These are phyloP conservation scores for Ips typographus DNA, from an alignment of 1,140 invertebrate genomes.

Conservation along the genomic window DNA sequence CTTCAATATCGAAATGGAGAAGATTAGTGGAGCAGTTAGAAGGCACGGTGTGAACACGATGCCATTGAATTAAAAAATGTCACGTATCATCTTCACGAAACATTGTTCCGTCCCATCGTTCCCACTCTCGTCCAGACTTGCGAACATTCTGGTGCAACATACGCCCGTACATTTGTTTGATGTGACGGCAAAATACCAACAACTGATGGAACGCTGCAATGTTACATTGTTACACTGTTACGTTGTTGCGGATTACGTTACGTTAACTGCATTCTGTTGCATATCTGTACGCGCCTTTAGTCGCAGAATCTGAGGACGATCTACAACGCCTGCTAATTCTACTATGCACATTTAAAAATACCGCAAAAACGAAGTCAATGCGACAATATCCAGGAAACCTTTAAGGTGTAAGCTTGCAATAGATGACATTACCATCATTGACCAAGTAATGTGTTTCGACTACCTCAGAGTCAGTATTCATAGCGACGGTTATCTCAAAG, in stretches of 20 bases:
- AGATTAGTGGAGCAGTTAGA: slow-evolving; percentile 3
- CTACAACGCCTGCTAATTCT: background rate
- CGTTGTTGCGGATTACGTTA: too few relatives aligned
- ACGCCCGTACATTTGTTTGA: background rate
- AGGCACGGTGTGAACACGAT: too few relatives aligned
- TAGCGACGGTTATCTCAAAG: slow-evolving; percentile 1
- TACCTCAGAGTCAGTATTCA: slow-evolving; percentile 2
- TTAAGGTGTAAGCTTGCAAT: too few relatives aligned
- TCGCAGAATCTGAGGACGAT: slow-evolving; percentile 4
- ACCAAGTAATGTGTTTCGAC: slow-evolving; percentile 4
- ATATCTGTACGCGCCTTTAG: too few relatives aligned
- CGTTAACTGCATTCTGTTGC: too few relatives aligned
- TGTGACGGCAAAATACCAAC: too few relatives aligned
- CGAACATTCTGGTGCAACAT: background rate
- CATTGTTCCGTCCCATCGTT: too few relatives aligned
- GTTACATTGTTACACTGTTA: too few relatives aligned
- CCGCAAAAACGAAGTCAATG: slow-evolving; percentile 4
- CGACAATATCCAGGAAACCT: background rate
- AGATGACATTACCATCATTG: slow-evolving; percentile 4
- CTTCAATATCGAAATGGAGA: slow-evolving; percentile 5
- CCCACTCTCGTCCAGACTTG: too few relatives aligned
- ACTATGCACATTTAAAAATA: slow-evolving; percentile 3
- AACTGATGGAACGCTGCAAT: too few relatives aligned
- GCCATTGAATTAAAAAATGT: too few relatives aligned
- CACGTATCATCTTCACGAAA: too few relatives aligned